A percentile compares a stretch with the other conserved stretches of the same genome.
Evolutionary conservation across 2,888 invertebrate genomes (phyloP).

Genomic region (Eulithis prunata): DNA sequence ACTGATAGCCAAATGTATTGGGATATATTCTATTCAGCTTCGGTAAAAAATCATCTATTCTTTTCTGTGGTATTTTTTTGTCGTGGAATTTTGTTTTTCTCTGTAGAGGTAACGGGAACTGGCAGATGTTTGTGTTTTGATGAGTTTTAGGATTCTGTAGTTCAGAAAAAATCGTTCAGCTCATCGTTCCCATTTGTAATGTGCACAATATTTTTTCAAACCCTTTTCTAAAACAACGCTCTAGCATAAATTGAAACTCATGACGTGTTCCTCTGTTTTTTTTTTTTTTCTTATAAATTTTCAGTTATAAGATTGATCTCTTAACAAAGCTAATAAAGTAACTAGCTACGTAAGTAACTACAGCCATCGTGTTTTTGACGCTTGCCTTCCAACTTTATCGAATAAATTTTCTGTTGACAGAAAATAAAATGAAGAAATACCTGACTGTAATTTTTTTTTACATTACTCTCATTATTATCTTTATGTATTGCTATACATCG

Average conservation of each 20-base stretch:
- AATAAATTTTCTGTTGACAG: neutral
- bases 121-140: conserved; percentile 22
- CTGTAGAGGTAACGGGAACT: conserved; percentile 27
- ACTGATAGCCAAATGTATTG: conserved; percentile 68
- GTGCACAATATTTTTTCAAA: too few species aligned
- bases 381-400: neutral
- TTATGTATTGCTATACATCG: too few species aligned
- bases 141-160: conserved; percentile 9
- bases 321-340: neutral
- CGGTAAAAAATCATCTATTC: conserved; percentile 36
- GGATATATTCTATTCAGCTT: conserved; percentile 51
- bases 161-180: neutral
- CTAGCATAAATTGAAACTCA: too few species aligned
- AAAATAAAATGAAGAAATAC: too few species aligned
- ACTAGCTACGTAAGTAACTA: neutral
- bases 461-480: too few species aligned
- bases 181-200: neutral
- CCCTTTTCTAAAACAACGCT: neutral
- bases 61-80: conserved; percentile 34
- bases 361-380: conserved; percentile 1
- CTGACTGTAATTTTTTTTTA: too few species aligned
- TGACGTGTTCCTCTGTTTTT: too few species aligned
- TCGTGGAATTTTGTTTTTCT: conserved; percentile 39
- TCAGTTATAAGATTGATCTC: neutral
- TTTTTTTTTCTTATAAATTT: too few species aligned